Conservation (phyloP, 2,888 invertebrate genomes). For the Lasius platythorax region DNA sequence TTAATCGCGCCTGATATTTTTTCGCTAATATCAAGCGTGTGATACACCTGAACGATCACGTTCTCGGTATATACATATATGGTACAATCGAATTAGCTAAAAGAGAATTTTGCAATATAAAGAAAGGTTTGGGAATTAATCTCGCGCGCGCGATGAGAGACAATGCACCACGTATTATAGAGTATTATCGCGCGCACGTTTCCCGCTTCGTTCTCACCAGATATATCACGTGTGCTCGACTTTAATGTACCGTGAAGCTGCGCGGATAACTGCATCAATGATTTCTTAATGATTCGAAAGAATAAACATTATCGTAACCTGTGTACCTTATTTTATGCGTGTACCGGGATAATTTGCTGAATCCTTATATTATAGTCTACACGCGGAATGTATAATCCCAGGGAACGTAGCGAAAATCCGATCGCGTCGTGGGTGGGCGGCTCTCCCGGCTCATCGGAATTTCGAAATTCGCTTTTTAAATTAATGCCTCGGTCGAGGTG, state of each 20-base stretch:
- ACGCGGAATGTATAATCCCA: slow-evolving; percentile 32
- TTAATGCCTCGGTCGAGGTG: slow-evolving; percentile 62
- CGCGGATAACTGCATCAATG: neutral
- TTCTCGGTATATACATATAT: neutral
- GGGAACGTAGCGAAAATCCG: slow-evolving; percentile 44
- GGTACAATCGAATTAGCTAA: neutral
- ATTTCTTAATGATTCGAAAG: slow-evolving; percentile 48
- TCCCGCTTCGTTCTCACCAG: slow-evolving; percentile 34
- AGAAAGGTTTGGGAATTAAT: slow-evolving; percentile 26
- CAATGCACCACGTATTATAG: neutral
- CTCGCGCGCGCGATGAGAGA: neutral
- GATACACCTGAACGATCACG: slow-evolving; percentile 32
- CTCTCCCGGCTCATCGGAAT: slow-evolving; percentile 33
- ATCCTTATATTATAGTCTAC: slow-evolving; percentile 44
- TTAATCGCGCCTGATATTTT: slow-evolving; percentile 61
- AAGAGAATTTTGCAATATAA: neutral
- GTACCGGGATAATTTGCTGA: slow-evolving; percentile 33
- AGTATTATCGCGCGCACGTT: slow-evolving; percentile 7
- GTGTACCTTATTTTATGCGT: slow-evolving; percentile 39
- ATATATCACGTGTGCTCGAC: slow-evolving; percentile 18
- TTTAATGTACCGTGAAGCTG: slow-evolving; percentile 40
- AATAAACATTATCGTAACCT: slow-evolving; percentile 46
- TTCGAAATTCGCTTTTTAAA: slow-evolving; percentile 54
- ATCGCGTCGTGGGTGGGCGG: slow-evolving; percentile 49
- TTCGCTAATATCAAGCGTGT: slow-evolving; percentile 43